A percentile compares a stretch with the other conserved stretches of the same genome.
Conservation (phyloP, 2,797 vertebrate genomes). For the Siniperca undulata region DNA sequence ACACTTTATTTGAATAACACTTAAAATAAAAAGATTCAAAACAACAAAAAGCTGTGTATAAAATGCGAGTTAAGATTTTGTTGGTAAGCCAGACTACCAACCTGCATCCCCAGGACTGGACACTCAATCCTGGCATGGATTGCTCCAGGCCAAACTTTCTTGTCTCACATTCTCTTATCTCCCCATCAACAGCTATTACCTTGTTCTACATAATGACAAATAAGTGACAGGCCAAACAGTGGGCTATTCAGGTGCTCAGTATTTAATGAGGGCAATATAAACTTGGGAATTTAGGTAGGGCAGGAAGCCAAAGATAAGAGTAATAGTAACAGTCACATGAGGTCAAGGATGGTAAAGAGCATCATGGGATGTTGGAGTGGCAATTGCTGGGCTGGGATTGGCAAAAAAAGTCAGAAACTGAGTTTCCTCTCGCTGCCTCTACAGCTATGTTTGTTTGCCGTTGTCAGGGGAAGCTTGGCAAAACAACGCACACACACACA, state of each 20-base stretch:
- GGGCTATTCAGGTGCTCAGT: conserved; percentile 61
- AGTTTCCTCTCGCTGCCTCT: conserved; percentile 54
- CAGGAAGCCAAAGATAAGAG: conserved; percentile 78
- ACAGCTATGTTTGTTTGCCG: conserved; percentile 76
- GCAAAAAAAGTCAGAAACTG: conserved; percentile 52
- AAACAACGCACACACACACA: conserved; percentile 65
- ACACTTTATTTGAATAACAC: neutral
- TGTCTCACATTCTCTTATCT: conserved; percentile 65
- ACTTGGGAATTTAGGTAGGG: conserved; percentile 72
- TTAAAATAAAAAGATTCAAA: neutral
- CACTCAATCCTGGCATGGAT: neutral
- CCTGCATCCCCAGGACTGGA: neutral
- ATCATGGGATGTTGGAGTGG: conserved; percentile 51
- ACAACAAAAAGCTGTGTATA: neutral
- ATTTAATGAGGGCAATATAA: conserved; percentile 82
- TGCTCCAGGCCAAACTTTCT: conserved; percentile 47
- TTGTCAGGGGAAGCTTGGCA: conserved; percentile 79
- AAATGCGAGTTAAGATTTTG: neutral
- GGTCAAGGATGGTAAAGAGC: conserved; percentile 66
- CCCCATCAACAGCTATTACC: conserved; percentile 56
- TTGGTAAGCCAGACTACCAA: neutral
- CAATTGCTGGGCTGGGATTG: conserved; percentile 43
- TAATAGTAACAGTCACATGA: conserved; percentile 55
- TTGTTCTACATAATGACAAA: conserved; percentile 72
- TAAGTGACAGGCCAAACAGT: conserved; percentile 78